phyloP scores from a whole-genome alignment of 2,113 vertebrate genomes.

The Guaruba guarouba region DNA sequence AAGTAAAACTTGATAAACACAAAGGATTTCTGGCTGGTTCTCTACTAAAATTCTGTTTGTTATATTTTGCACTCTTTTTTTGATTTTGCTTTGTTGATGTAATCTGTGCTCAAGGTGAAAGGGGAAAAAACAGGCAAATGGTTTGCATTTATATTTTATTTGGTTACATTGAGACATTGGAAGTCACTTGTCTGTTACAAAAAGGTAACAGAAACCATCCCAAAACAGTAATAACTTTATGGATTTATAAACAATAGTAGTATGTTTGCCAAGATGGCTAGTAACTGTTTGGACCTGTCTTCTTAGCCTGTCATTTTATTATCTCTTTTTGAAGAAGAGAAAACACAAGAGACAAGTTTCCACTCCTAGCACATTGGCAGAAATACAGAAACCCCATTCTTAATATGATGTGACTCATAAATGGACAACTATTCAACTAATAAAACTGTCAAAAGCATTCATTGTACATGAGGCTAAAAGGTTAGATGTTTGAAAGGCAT shows the following conservation, averaged over 20 bases:
- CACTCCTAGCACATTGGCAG: not conserved
- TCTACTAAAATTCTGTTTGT: not conserved
- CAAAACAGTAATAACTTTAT: not conserved
- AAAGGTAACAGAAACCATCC: slow-evolving; percentile 18
- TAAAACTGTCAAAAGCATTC: not conserved
- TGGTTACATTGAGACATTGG: not conserved
- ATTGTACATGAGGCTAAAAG: not conserved
- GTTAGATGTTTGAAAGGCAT: not conserved
- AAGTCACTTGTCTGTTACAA: slow-evolving; percentile 9
- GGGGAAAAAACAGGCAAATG: not conserved
- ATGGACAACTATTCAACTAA: not conserved
- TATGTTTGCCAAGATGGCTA: not conserved
- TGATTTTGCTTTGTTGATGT: not conserved
- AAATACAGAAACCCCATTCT: not conserved
- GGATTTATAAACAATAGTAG: not conserved
- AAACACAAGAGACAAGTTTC: not conserved
- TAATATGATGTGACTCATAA: not conserved
- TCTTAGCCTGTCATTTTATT: not conserved
- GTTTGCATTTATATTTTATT: not conserved
- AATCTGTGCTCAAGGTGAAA: not conserved
- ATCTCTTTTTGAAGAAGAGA: not conserved
- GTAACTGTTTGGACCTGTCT: not conserved
- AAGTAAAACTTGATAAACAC: not conserved
- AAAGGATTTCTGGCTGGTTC: not conserved
- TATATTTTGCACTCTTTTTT: not conserved